Percentiles rank a stretch among this genome's conserved stretches.
Conservation (phyloP, 2,888 invertebrate genomes). For the Eudemis profundana region DNA sequence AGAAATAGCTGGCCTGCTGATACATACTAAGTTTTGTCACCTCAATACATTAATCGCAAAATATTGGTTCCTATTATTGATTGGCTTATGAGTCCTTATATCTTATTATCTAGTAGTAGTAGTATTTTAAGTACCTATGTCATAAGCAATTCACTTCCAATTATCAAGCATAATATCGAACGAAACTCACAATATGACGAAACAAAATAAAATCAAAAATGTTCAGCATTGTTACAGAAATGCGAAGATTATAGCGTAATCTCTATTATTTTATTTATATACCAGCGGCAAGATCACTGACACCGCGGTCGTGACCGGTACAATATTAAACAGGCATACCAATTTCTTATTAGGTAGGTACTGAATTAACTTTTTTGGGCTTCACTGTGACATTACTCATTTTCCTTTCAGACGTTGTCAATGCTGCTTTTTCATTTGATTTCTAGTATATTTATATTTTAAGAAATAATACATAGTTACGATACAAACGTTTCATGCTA, state of each 20-base stretch:
- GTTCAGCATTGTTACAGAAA: constrained; percentile 23
- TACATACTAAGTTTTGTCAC: too few species aligned
- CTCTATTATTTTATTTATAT: constrained; percentile 46
- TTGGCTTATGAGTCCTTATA: too few species aligned
- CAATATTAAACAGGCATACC: constrained; percentile 49
- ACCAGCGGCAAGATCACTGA: constrained; percentile 52
- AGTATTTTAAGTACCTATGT: too few species aligned
- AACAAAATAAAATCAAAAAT: not conserved
- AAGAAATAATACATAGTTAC: too few species aligned
- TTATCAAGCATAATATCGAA: not conserved
- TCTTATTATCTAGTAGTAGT: too few species aligned
- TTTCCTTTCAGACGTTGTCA: constrained; percentile 16
- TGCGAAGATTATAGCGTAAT: constrained; percentile 30
- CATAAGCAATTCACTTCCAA: not conserved
- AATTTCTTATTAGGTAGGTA: constrained; percentile 44
- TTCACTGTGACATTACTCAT: constrained; percentile 37
- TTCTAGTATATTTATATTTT: not conserved
- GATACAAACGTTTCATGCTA: too few species aligned
- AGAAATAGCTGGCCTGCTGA: too few species aligned
- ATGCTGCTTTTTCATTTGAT: not conserved
- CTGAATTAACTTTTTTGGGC: constrained; percentile 33
- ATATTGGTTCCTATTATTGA: too few species aligned
- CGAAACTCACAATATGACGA: not conserved
- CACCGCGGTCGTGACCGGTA: constrained; percentile 51
- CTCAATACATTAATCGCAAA: too few species aligned